Base-by-base conservation (phyloP, 2,113 vertebrate genomes). In the Oenanthe oenanthe region DNA sequence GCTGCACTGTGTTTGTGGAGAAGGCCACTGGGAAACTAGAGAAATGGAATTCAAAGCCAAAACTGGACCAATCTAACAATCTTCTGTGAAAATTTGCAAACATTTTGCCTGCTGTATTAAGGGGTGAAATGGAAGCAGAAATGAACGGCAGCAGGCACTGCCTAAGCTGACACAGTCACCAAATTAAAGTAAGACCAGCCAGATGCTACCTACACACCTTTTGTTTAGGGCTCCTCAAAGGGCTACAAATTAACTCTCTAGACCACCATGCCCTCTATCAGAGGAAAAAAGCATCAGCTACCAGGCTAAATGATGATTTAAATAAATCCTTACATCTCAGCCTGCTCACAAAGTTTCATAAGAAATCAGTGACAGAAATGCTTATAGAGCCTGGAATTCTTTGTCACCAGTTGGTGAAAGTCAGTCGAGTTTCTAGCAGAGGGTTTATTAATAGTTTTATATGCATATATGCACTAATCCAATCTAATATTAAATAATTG, bases 41-140 rank as follows among this genome's bases (percentile, higher is more conserved):
- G 9, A 65, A 45, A 25, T 12, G 24, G 42, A 70, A 77, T 54
- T 31, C 7, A 73, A 70, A 80, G 14, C 6, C 18, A 31, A 57
- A 87, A 25, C 9, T n/a, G 36, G 8, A 65, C n/a, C 6, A 60
- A 14, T 17, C 12, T 60, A 12, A 11, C 1, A 2, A 56, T n/a
- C 21, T 40, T 4, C 36, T 65, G 6, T 40, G 14, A 13, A 80
- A 58, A 66, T 47, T n/a, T 0, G 0, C 5, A 21, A n/a, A 40
- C 1, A 7, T 42, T 72, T 83, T 72, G 25, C 14, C 20, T 68
- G 9, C 2, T 40, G 8, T 61, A 68, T 60, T 26, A 20, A 60
- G 20, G 31, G 12, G 3, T 7, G 36, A 85, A n/a, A 42, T 14
- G 5, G 25, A 19, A 74, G 8, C 42, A 81, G 38, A 78, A 88